Base-by-base conservation (phyloP, 2,797 vertebrate species). In the Eurystomus glaucurus region DNA sequence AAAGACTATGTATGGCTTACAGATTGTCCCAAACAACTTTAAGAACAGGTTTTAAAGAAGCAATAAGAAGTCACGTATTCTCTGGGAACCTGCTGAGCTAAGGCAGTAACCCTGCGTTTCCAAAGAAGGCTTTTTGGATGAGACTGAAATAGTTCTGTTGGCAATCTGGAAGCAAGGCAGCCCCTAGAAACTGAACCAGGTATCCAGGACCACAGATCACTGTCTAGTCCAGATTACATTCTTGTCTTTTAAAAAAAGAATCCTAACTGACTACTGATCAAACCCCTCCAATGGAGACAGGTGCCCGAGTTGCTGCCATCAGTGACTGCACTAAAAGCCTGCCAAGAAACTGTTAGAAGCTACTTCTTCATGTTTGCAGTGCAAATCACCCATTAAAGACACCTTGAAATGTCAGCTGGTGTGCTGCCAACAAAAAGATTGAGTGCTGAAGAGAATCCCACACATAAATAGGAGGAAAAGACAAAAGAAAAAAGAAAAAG, bases 341-440 rank as follows among this genome's bases (percentile, higher is more conserved):
- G 94, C 93, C 95, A 96, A 91, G 62, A 85, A 91, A 54, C 43
- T 85, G 80, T 26, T 20, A 76, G 58, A 61, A 82, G 75, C 26
- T 54, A 58, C 65, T 43, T 64, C 64, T 82, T 41, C 62, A 69
- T 82, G 60, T 77, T 85, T 85, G 57, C 87, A 80, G 68, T 21
- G 64, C 91, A 85, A 81, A 33, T 89, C 70, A 94, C 26, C 84
- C 41, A 5, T 85, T 57, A 79, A 90, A 91, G 31, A 71, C 51
- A 74, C 39, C 74, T 16, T 8, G 1, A 94, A 96, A 87, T 66
- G 68, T 85, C 84, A 91, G 74, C 37, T 66, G 79, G 33, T 3
- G n/a, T n/a, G 43, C 48, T 90, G 85, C 78, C 78, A 82, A 58
- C 26, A 72, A 52, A 78, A 65, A 66, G 70, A 21, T 33, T 48